phyloP scores from a whole-genome alignment of 2,113 vertebrate genomes.

The Mugil cephalus region DNA sequence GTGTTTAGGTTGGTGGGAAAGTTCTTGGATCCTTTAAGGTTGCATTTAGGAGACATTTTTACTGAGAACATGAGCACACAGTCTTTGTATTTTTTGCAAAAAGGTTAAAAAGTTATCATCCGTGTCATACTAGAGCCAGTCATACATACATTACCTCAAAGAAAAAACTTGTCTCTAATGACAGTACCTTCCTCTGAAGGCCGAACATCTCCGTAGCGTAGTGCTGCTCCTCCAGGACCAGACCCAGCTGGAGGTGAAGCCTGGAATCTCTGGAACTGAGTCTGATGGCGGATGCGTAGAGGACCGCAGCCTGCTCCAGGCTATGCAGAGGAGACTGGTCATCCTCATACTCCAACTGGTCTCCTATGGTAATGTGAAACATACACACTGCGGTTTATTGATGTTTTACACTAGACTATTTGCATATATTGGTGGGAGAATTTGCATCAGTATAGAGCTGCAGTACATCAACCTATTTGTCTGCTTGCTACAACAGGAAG shows the following conservation, averaged over 20 bases:
- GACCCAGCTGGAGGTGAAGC: conserved; percentile 77
- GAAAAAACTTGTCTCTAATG: neutral
- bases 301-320: conserved; percentile 70
- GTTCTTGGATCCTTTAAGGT: neutral
- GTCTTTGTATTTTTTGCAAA: no score
- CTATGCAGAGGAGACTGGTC: conserved; percentile 62
- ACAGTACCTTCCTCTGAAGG: conserved; percentile 65
- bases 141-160: neutral
- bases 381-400: neutral
- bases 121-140: neutral
- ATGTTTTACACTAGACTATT: neutral
- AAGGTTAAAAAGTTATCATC: neutral
- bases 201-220: conserved; percentile 72
- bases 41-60: neutral
- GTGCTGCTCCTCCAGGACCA: conserved; percentile 75
- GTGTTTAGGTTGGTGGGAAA: neutral
- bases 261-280: conserved; percentile 66
- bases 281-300: conserved; percentile 77
- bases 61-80: no score
- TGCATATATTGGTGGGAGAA: conserved; percentile 17
- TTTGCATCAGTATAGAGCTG: conserved; percentile 2
- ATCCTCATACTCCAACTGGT: conserved; percentile 50
- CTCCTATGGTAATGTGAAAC: conserved; percentile 52
- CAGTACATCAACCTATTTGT: neutral
- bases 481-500: neutral